phyloP scores from a whole-genome alignment of 64 coral and sea anemone species.

The Astreopora myriophthalma region DNA sequence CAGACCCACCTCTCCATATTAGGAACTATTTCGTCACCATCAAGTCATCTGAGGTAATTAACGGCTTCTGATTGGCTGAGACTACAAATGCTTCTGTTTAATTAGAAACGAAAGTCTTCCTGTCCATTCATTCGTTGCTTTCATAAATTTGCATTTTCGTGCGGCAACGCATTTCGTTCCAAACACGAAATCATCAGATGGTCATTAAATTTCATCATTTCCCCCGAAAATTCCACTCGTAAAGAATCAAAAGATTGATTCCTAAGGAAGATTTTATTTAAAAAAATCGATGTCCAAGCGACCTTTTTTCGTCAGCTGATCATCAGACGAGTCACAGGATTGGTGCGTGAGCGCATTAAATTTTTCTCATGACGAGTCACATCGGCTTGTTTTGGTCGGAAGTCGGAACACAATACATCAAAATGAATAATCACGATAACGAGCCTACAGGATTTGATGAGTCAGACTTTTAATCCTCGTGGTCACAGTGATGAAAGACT shows the following conservation, averaged over 20 bases:
- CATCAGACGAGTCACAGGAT: background rate
- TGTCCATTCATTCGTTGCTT: background rate
- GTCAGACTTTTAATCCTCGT: background rate
- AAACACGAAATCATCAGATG: slow-evolving; percentile 20
- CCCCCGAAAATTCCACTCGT: background rate
- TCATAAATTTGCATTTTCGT: slow-evolving; percentile 39
- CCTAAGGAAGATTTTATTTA: background rate
- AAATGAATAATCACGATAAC: background rate
- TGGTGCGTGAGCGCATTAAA: background rate
- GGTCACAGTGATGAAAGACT: background rate
- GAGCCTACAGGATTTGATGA: background rate
- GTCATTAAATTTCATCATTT: slow-evolving; percentile 10
- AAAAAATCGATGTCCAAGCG: background rate
- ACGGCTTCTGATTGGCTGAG: slow-evolving; percentile 49
- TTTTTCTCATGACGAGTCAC: slow-evolving; percentile 10
- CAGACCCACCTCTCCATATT: slow-evolving; percentile 52
- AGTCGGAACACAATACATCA: background rate
- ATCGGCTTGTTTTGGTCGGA: background rate
- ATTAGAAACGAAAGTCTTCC: background rate
- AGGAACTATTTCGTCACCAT: slow-evolving; percentile 67
- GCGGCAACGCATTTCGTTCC: background rate
- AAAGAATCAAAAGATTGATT: background rate
- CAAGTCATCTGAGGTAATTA: slow-evolving; percentile 74
- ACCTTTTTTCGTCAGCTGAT: background rate
- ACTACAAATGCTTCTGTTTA: slow-evolving; percentile 31